phyloP scores from a whole-genome alignment of 1,140 invertebrate genomes.

The Bombus haemorrhoidalis region DNA sequence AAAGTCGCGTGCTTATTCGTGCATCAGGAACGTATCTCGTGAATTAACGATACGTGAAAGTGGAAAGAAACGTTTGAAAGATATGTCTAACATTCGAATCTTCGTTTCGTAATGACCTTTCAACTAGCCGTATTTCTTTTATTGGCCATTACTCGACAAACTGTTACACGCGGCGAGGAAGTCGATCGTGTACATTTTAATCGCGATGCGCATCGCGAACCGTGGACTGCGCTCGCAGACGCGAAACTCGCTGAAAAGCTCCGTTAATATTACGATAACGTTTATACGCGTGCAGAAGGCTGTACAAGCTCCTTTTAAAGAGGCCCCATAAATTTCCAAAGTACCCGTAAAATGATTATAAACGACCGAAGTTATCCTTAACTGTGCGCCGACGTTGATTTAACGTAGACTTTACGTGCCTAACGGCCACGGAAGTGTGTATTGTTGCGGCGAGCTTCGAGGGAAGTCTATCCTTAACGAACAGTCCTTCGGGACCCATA shows the following conservation, averaged over 20 bases:
- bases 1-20: neutral
- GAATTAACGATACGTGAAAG: neutral
- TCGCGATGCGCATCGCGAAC: constrained; percentile 18
- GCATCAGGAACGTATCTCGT: neutral
- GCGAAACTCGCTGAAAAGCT: constrained; percentile 25
- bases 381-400: constrained; percentile 66
- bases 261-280: constrained; percentile 62
- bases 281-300: constrained; percentile 49
- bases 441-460: constrained; percentile 58
- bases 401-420: constrained; percentile 63
- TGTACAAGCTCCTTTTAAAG: constrained; percentile 55
- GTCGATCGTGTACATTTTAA: constrained; percentile 27
- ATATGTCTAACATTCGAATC: neutral
- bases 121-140: constrained; percentile 10
- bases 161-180: neutral
- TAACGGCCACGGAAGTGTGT: constrained; percentile 55
- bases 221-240: neutral
- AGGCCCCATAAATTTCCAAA: constrained; percentile 60
- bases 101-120: neutral
- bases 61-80: neutral
- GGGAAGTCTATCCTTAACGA: constrained; percentile 56
- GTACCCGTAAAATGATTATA: constrained; percentile 70
- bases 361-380: constrained; percentile 66
- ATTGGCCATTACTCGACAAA: neutral
- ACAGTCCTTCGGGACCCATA: constrained; percentile 40